Evolutionary conservation across 2,888 invertebrate genomes (phyloP).

Genomic region (Diaprepes abbreviatus): DNA sequence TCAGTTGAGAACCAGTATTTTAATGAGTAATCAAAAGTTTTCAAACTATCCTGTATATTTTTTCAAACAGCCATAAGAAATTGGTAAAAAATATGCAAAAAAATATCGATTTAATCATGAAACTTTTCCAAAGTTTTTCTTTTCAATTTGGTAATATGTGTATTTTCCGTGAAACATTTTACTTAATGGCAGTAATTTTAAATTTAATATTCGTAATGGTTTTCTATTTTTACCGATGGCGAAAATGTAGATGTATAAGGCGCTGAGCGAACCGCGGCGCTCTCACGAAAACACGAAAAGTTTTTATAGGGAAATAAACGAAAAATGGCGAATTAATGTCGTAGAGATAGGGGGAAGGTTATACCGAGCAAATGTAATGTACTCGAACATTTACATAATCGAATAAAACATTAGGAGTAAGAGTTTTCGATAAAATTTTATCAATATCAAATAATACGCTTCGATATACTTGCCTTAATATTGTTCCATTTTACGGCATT

Average conservation of each 20-base stretch:
- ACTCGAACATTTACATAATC: conserved; percentile 46
- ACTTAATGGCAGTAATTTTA: conserved; percentile 45
- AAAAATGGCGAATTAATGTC: conserved; percentile 47
- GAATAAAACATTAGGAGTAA: conserved; percentile 48
- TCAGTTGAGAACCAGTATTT: too few species aligned
- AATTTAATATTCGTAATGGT: conserved; percentile 49
- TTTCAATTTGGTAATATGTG: conserved; percentile 32
- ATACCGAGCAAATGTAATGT: conserved; percentile 39
- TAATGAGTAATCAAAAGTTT: too few species aligned
- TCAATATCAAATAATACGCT: conserved; percentile 29
- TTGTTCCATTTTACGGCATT: conserved; percentile 11
- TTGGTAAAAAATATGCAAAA: not conserved
- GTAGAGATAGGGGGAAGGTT: conserved; percentile 38
- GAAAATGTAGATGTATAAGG: conserved; percentile 31
- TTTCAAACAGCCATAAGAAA: too few species aligned
- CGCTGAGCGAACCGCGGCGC: conserved; percentile 12
- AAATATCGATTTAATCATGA: not conserved
- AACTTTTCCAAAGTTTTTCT: not conserved
- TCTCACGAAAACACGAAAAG: conserved; percentile 34
- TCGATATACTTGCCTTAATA: conserved; percentile 5
- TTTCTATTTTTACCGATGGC: conserved; percentile 41
- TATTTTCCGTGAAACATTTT: conserved; percentile 38
- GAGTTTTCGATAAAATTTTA: conserved; percentile 42
- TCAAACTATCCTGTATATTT: too few species aligned
- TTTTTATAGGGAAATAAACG: conserved; percentile 48